phyloP scores from a whole-genome alignment of 2,113 vertebrate species.

The Etheostoma spectabile region DNA sequence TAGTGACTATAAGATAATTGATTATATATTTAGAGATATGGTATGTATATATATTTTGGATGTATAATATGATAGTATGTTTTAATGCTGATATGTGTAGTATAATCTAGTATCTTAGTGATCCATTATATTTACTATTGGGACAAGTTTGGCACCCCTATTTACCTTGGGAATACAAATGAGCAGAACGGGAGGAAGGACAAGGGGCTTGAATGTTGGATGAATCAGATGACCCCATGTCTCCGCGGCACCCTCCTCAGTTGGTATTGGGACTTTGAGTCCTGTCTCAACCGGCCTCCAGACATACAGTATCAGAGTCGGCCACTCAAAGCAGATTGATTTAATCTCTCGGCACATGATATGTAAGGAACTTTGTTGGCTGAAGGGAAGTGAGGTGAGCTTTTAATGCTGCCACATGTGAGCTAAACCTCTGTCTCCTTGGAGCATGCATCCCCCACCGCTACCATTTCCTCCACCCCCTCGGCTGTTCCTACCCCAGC shows the following conservation, averaged over 20 bases:
- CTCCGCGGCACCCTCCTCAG: not conserved
- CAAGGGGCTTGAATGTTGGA: slow-evolving; percentile 21
- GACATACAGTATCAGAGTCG: slow-evolving; percentile 61
- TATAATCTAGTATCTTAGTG: too few species aligned
- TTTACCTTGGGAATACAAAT: slow-evolving; percentile 69
- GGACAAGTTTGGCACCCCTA: slow-evolving; percentile 31
- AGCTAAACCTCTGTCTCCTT: slow-evolving; percentile 72
- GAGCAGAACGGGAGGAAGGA: slow-evolving; percentile 22
- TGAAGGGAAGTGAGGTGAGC: slow-evolving; percentile 66
- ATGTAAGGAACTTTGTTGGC: slow-evolving; percentile 71
- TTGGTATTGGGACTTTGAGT: slow-evolving; percentile 44
- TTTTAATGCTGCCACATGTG: slow-evolving; percentile 72
- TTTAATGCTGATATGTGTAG: too few species aligned
- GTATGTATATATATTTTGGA: too few species aligned
- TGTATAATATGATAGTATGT: too few species aligned
- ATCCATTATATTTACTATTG: too few species aligned
- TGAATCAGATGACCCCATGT: slow-evolving; percentile 56
- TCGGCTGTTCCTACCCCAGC: slow-evolving; percentile 52
- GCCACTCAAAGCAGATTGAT: slow-evolving; percentile 69
- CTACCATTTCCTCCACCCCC: slow-evolving; percentile 12
- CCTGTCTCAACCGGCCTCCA: slow-evolving; percentile 42
- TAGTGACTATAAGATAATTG: too few species aligned
- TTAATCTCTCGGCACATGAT: slow-evolving; percentile 68
- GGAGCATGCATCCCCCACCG: slow-evolving; percentile 42
- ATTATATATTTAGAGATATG: too few species aligned